A percentile compares a stretch with the other conserved stretches of the same genome.
These are phyloP conservation scores for Dendrophyllia cribrosa DNA, from an alignment of 64 coral and sea anemone species.

Conservation along the genomic window DNA sequence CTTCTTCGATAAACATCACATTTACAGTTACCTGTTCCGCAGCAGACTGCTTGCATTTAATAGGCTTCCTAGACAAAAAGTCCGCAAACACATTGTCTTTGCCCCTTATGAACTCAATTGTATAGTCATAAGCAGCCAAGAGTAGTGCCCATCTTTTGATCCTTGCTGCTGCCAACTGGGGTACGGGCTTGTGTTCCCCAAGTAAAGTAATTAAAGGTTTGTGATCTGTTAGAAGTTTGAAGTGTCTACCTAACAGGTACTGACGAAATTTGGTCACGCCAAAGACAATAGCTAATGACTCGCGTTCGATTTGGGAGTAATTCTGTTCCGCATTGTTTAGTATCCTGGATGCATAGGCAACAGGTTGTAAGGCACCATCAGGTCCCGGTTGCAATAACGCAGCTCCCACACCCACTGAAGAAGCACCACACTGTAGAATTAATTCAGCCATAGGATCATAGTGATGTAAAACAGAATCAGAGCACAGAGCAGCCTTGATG, in stretches of 20 bases:
- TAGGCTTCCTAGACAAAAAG: background rate
- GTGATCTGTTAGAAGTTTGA: slow-evolving; percentile 1
- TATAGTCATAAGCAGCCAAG: too few species aligned
- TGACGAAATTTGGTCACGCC: slow-evolving; percentile 33
- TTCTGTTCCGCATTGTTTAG: too few species aligned
- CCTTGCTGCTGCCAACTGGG: background rate
- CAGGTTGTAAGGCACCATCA: background rate
- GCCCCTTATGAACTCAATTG: too few species aligned
- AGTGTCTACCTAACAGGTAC: background rate
- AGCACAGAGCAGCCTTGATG: too few species aligned
- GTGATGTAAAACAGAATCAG: background rate
- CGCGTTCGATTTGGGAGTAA: too few species aligned
- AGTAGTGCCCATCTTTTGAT: too few species aligned
- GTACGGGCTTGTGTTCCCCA: slow-evolving; percentile 26
- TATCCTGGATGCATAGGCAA: too few species aligned
- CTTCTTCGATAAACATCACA: slow-evolving; percentile 22
- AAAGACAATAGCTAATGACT: slow-evolving; percentile 18
- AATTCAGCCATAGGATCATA: slow-evolving; percentile 21
- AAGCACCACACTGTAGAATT: background rate
- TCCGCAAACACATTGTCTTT: too few species aligned
- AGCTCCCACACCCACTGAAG: background rate
- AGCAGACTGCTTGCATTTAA: background rate
- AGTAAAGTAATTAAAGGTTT: slow-evolving; percentile 14
- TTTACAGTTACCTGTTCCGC: slow-evolving; percentile 4
- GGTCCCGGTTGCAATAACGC: background rate